Evolutionary conservation across 1,140 invertebrate species (phyloP), one percentile per base, ranked within the genome.

Genomic region (Bombus haemorrhoidalis): DNA sequence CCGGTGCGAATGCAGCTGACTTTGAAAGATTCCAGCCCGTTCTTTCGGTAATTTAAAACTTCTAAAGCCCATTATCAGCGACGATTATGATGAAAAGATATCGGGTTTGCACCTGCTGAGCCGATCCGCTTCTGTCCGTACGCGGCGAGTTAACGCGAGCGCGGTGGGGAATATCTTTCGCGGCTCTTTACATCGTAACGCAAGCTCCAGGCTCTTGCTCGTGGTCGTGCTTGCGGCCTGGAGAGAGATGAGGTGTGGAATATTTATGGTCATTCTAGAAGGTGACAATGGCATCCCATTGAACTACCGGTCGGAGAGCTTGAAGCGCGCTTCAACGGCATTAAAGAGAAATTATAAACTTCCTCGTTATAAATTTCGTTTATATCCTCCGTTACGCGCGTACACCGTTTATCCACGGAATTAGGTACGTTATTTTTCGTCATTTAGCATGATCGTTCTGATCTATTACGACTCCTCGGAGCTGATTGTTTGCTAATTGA

Each of bases 211-310:
- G 15, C 4, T 0, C 34, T 32, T 18, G 83, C 76, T 53, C 76
- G 39, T 59, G 83, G 75, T 71, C n/a, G 81, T 62, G 75, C 69
- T 32, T 59, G 81, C 68, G 68, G 53, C 83, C 32, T 3, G 25
- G 12, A 69, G 87, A 87, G 82, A 90, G 86, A 92, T 86, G 91
- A 93, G 91, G 69, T 81, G 85, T 91, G 81, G 83, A 93, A 92
- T 91, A 92, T 91, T 91, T 92, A 92, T 92, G 91, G 85, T 91
- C 89, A 91, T 92, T 92, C 87, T 93, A 91, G 83, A 76, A 91
- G 91, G 92, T 92, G 83, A 76, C 75, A 64, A 76, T 32, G 47
- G 47, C 47, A 8, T 53, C 80, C 87, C 80, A 89, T 92, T 90
- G 86, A 89, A 91, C 83, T 80, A 59, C 41, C 64, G 72, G 57